phyloP scores from a whole-genome alignment of 2,797 vertebrate species.

The Bufotes viridis region DNA sequence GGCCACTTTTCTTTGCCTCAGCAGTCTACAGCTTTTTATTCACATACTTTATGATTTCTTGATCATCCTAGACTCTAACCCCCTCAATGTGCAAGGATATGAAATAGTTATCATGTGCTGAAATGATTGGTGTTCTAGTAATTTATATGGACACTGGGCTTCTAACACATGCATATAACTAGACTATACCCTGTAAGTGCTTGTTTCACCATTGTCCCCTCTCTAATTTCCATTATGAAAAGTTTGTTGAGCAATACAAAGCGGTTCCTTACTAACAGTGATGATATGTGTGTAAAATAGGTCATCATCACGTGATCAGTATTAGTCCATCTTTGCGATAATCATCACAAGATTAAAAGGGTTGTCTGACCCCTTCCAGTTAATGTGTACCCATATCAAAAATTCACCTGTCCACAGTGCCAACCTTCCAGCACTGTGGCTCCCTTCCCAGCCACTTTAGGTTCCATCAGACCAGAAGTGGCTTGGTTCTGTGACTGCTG shows the following conservation, averaged over 20 bases:
- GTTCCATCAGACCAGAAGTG: too few species aligned
- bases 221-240: background rate
- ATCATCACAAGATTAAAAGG: background rate
- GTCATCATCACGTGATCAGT: background rate
- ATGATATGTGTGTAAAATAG: background rate
- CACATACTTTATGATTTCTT: constrained; percentile 33
- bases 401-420: too few species aligned
- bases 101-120: background rate
- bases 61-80: constrained; percentile 43
- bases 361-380: background rate
- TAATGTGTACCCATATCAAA: too few species aligned
- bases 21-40: constrained; percentile 47
- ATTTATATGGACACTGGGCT: background rate
- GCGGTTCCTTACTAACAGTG: background rate
- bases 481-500: too few species aligned
- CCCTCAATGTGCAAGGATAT: background rate
- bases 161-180: too few species aligned
- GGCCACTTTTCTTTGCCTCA: constrained; percentile 38
- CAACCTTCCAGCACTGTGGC: too few species aligned
- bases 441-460: too few species aligned
- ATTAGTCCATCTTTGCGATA: background rate
- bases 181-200: background rate
- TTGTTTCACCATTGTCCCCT: background rate
- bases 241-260: background rate
- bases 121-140: background rate